phyloP scores from a whole-genome alignment of 2,888 invertebrate species.

The Hemaris fuciformis region DNA sequence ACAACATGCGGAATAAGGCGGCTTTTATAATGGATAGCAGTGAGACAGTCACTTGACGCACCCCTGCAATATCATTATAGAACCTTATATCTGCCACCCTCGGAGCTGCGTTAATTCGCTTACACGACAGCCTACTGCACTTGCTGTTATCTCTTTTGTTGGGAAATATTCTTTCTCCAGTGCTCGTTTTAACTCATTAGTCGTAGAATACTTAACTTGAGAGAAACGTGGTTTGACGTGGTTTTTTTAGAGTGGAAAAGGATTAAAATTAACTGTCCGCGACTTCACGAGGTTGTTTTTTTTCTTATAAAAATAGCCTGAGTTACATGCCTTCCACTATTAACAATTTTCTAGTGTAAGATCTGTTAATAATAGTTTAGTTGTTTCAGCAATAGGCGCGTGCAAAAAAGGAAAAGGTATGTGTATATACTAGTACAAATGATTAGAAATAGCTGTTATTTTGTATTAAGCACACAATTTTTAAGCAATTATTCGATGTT shows the following conservation, averaged over 20 bases:
- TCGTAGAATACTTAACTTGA: background rate
- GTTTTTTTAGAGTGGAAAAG: background rate
- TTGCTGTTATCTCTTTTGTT: background rate
- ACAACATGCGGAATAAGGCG: constrained; percentile 51
- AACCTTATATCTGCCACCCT: constrained; percentile 50
- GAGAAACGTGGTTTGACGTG: background rate
- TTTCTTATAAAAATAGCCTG: too few relatives aligned
- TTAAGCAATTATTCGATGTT: too few relatives aligned
- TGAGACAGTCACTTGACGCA: constrained; percentile 72
- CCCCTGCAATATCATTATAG: constrained; percentile 74
- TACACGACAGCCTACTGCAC: constrained; percentile 21
- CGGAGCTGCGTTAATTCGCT: constrained; percentile 55
- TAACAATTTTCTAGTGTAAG: too few relatives aligned
- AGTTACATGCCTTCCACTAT: too few relatives aligned
- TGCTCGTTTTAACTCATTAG: background rate
- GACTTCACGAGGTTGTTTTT: too few relatives aligned
- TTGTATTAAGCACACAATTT: too few relatives aligned
- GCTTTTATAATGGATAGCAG: constrained; percentile 68
- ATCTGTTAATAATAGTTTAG: too few relatives aligned
- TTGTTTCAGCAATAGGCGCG: too few relatives aligned
- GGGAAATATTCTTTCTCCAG: background rate
- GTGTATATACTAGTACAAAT: too few relatives aligned
- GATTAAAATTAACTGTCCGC: too few relatives aligned
- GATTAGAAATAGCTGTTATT: too few relatives aligned
- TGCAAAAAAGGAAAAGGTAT: too few relatives aligned